phyloP scores from a whole-genome alignment of 2,888 invertebrate genomes.

The Hoplodrina blanda region DNA sequence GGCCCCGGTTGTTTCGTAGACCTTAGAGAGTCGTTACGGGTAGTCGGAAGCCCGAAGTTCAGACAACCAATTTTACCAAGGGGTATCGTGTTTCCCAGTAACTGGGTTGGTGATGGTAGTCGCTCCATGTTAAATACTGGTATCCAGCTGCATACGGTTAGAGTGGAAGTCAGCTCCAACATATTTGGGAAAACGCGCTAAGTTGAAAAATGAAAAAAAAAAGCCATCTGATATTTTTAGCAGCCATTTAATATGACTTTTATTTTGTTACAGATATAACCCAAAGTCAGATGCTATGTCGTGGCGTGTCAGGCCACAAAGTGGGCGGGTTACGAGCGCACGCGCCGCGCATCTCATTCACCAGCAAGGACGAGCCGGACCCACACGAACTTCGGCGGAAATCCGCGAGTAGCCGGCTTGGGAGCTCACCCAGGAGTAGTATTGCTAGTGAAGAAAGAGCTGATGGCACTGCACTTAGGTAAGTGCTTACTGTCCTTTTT shows the following conservation, averaged over 20 bases:
- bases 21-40: too few relatives aligned
- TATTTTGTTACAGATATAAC: constrained; percentile 78
- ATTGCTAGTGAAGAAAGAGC: constrained; percentile 85
- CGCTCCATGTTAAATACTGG: too few relatives aligned
- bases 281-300: constrained; percentile 86
- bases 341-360: constrained; percentile 86
- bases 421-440: constrained; percentile 86
- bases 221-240: background rate
- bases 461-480: constrained; percentile 92
- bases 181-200: too few relatives aligned
- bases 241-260: background rate
- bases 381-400: constrained; percentile 82
- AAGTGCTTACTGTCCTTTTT: constrained; percentile 51
- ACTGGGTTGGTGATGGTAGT: too few relatives aligned
- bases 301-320: constrained; percentile 84
- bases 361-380: constrained; percentile 82
- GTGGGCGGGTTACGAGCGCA: constrained; percentile 85
- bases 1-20: too few relatives aligned
- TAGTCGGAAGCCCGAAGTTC: too few relatives aligned
- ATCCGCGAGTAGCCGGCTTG: constrained; percentile 86
- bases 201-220: too few relatives aligned
- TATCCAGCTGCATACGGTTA: too few relatives aligned
- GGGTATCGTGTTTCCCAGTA: too few relatives aligned
- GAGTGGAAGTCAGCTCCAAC: too few relatives aligned
- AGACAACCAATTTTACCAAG: too few relatives aligned